A percentile compares a stretch with the other conserved stretches of the same genome.
These are phyloP conservation scores for Albula glossodonta DNA, from an alignment of 2,113 vertebrate genomes.

Conservation along the genomic window DNA sequence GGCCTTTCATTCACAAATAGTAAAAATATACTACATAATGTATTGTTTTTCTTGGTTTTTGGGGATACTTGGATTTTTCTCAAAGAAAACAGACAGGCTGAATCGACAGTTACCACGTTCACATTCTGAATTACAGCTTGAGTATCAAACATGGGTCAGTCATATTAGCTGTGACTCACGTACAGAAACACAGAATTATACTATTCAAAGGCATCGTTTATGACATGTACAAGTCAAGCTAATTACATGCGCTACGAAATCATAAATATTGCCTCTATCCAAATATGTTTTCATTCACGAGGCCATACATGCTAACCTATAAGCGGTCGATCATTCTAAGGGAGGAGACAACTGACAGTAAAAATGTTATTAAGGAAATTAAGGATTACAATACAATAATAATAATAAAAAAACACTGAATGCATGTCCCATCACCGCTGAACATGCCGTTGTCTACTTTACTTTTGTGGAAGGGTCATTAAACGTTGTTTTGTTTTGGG, in stretches of 20 bases:
- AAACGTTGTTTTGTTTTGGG: background rate
- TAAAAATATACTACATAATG: no score
- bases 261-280: no score
- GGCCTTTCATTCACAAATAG: background rate
- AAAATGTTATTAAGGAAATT: no score
- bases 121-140: background rate
- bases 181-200: background rate
- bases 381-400: no score
- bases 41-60: background rate
- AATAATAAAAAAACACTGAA: no score
- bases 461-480: background rate
- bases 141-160: no score
- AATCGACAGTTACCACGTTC: background rate
- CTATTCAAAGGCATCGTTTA: no score
- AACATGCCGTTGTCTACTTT: background rate
- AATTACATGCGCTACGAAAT: no score
- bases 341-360: background rate
- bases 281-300: background rate
- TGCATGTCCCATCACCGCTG: no score
- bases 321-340: background rate
- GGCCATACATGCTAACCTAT: background rate
- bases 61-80: no score
- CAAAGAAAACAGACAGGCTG: background rate
- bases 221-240: no score
- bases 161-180: background rate